These are phyloP conservation scores for Sebastes hubbsi DNA, from an alignment of 2,797 vertebrate species.

Conservation along the genomic window DNA sequence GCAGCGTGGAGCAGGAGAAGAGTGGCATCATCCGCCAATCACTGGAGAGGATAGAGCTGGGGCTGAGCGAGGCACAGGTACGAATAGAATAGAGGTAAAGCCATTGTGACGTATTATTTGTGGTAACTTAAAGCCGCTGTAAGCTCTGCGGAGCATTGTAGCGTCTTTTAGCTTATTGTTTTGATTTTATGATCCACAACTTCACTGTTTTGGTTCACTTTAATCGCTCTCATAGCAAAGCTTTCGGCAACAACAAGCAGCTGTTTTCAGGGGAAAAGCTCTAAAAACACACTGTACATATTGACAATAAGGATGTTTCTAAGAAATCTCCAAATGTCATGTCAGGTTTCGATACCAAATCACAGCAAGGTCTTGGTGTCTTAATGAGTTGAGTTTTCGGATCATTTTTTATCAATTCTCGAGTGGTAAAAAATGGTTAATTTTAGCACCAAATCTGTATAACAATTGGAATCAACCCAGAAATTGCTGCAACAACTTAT, in stretches of 20 bases:
- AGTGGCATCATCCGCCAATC: constrained; percentile 77
- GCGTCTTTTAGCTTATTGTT: rapidly evolving
- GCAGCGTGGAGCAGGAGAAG: constrained; percentile 83
- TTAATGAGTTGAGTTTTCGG: too few species aligned
- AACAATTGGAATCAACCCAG: rapidly evolving
- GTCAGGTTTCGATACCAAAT: too few species aligned
- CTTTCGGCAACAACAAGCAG: too few species aligned
- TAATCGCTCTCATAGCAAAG: not conserved
- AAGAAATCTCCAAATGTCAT: too few species aligned
- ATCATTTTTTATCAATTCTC: too few species aligned
- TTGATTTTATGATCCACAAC: not conserved
- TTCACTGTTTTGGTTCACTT: not conserved
- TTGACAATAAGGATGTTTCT: rapidly evolving
- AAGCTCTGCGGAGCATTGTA: not conserved
- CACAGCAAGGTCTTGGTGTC: too few species aligned
- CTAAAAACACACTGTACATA: too few species aligned
- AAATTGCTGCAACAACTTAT: too few species aligned
- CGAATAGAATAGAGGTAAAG: not conserved
- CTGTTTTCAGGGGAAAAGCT: too few species aligned
- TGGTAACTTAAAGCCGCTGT: too few species aligned
- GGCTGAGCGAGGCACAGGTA: constrained; percentile 85
- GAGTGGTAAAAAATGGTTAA: too few species aligned
- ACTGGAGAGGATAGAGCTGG: constrained; percentile 85
- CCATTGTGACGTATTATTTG: not conserved
- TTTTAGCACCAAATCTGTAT: too few species aligned